Base-by-base conservation (phyloP, 92 coral and sea anemone genomes). In the Siderastrea siderea region DNA sequence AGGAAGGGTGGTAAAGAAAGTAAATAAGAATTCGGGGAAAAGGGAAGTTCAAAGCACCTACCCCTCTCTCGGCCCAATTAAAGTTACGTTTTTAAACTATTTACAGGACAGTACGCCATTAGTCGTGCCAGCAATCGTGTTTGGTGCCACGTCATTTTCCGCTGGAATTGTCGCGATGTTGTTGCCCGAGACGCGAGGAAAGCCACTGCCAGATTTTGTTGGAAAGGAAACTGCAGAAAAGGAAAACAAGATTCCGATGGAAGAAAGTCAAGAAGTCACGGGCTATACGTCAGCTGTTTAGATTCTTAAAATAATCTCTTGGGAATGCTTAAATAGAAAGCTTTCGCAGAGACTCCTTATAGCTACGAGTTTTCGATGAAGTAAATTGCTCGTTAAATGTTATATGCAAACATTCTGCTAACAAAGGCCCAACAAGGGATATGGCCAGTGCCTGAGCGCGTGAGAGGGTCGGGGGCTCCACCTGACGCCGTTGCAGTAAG, bases 101-200 rank as follows among this genome's bases (percentile, higher is more conserved):
- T 75, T 65, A 57, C 89, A 95, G 98, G 98, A 93, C 86, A 95
- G 98, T 62, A 97, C 99, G 3, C 95, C 95, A 4, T 84, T 88
- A n/a, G 90, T 84, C 13, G 94, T 78, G 3, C 98, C 99, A 17
- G 91, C 96, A 52, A 84, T 97, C 13, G 96, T 97, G 66, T 97
- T 97, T 50, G 99, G 99, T 6, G 91, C 86, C 11, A 84, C 93
- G 47, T 92, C 99, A 11, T 69, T 97, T 53, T 80, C 94, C 3
- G 98, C 99, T 5, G 99, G 99, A 4, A 57, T 96, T 8, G 48
- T 92, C 45, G 87, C 97, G 1, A 76, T 90, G 74, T 80, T 97
- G 89, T 86, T 97, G 5, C 99, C 99, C 1, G 98, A 97, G 80
- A 97, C 99, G 13, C 93, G 92, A 47, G 95, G 96, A 13, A 95